Percentiles rank a stretch among this genome's conserved stretches.
Conservation (phyloP, 2,888 invertebrate genomes). For the Agrilus biguttatus region DNA sequence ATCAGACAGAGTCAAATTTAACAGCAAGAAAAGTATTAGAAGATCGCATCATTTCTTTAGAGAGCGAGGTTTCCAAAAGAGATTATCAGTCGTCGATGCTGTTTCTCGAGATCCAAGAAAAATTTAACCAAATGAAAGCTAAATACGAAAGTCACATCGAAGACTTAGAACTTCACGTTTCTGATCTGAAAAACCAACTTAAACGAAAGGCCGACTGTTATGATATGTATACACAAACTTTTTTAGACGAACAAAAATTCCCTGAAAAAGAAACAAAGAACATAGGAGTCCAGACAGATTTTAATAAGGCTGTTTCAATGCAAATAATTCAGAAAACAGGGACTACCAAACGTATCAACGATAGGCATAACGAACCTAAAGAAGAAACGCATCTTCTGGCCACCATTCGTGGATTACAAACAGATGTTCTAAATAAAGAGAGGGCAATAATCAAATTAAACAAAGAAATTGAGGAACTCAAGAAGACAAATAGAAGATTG, state of each 20-base stretch:
- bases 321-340: conserved; percentile 4
- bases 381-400: conserved; percentile 66
- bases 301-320: conserved; percentile 9
- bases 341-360: conserved; percentile 23
- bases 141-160: conserved; percentile 64
- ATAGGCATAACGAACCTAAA: conserved; percentile 29
- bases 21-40: conserved; percentile 50
- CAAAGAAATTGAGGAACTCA: conserved; percentile 60
- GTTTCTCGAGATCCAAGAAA: conserved; percentile 57
- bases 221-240: conserved; percentile 28
- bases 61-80: conserved; percentile 55
- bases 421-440: conserved; percentile 60
- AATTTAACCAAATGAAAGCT: conserved; percentile 61
- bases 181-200: conserved; percentile 27
- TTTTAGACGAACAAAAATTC: conserved; percentile 20
- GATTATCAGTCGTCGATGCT: conserved; percentile 58
- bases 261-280: conserved; percentile 23
- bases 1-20: conserved; percentile 22
- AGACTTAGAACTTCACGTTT: conserved; percentile 54
- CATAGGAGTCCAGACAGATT: conserved; percentile 21
- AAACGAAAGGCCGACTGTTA: conserved; percentile 29
- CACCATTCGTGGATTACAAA: conserved; percentile 63
- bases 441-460: conserved; percentile 56
- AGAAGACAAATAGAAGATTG: conserved; percentile 58
- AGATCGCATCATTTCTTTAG: conserved; percentile 54